Conservation (phyloP, 2,113 vertebrate species). For the Deroptyus accipitrinus region DNA sequence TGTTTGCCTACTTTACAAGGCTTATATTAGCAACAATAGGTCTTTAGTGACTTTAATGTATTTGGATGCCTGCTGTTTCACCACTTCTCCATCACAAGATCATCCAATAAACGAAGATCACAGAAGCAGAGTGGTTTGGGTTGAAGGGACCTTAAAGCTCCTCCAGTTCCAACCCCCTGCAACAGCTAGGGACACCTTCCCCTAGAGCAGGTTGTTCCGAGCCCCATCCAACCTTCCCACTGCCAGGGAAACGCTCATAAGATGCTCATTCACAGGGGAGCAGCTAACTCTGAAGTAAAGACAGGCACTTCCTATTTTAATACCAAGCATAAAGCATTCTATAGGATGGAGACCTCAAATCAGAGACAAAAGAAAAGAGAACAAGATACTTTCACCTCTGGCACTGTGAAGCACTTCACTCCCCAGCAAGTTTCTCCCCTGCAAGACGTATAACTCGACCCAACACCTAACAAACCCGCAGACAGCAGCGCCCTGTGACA, state of each 20-base stretch:
- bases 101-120: neutral
- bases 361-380: neutral
- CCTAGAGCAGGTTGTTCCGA: neutral
- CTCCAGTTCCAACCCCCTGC: neutral
- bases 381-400: neutral
- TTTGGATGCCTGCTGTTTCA: neutral
- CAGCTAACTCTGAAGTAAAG: neutral
- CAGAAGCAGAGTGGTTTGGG: neutral
- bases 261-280: too few relatives aligned
- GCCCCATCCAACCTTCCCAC: neutral
- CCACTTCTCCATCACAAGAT: too few relatives aligned
- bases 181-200: neutral
- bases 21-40: neutral
- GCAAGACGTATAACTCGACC: rapidly evolving
- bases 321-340: rapidly evolving
- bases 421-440: neutral
- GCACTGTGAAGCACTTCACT: rapidly evolving
- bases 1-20: rapidly evolving
- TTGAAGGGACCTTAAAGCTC: neutral
- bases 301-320: neutral
- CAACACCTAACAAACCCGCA: neutral
- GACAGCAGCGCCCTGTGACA: too few relatives aligned
- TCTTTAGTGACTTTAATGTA: rapidly evolving
- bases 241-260: neutral
- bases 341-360: rapidly evolving